Evolutionary conservation across 2,888 invertebrate genomes (phyloP).

Genomic region (Aplocera efformata): DNA sequence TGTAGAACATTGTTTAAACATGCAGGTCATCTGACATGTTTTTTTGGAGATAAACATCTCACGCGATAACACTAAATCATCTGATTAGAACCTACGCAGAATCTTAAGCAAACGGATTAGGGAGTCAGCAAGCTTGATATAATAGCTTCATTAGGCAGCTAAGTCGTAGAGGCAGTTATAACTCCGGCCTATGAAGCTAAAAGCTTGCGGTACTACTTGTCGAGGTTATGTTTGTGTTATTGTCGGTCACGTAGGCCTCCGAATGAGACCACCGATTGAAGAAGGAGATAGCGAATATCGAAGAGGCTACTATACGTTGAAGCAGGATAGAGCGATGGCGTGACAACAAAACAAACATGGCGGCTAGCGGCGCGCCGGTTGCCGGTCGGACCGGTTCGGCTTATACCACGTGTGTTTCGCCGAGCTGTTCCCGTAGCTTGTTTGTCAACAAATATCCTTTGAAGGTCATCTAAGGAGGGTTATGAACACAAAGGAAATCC

Average conservation of each 20-base stretch:
- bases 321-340: constrained; percentile 62
- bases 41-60: constrained; percentile 34
- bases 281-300: constrained; percentile 37
- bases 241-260: constrained; percentile 74
- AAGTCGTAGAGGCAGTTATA: constrained; percentile 31
- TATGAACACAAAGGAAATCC: constrained; percentile 59
- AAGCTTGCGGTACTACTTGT: constrained; percentile 42
- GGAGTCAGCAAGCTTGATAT: constrained; percentile 1
- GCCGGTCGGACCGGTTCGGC: constrained; percentile 70
- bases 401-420: constrained; percentile 73
- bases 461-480: constrained; percentile 71
- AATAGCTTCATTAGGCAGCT: constrained; percentile 21
- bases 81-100: constrained; percentile 21
- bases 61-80: constrained; percentile 28
- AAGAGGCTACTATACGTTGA: constrained; percentile 40
- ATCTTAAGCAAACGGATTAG: constrained; percentile 10
- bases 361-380: constrained; percentile 63
- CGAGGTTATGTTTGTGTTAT: constrained; percentile 69
- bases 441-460: constrained; percentile 77
- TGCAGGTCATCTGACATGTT: constrained; percentile 33
- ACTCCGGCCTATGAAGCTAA: constrained; percentile 29
- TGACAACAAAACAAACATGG: constrained; percentile 79
- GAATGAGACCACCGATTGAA: constrained; percentile 46
- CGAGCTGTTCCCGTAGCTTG: constrained; percentile 65
- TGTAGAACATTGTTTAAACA: constrained; percentile 26